Percentiles rank a stretch among this genome's conserved stretches.
phyloP scores from a whole-genome alignment of 2,888 invertebrate genomes.

The Ypsolopha scabrella region DNA sequence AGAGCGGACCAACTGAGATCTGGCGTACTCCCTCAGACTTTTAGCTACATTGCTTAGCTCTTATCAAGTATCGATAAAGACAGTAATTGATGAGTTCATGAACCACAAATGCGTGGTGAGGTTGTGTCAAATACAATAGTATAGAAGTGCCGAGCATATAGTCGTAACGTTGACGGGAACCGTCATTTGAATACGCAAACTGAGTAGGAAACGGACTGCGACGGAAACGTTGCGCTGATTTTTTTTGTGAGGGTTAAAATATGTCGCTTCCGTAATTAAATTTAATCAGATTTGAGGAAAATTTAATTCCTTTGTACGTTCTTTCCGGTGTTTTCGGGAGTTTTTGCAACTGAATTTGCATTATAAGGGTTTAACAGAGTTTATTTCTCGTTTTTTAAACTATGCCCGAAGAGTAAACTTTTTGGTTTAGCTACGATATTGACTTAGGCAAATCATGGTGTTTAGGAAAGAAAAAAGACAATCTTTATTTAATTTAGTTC shows the following conservation, averaged over 20 bases:
- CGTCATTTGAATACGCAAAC: constrained; percentile 6
- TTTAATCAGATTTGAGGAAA: background rate
- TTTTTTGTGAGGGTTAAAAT: background rate
- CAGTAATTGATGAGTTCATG: background rate
- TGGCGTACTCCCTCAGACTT: too few relatives aligned
- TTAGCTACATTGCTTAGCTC: too few relatives aligned
- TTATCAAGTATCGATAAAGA: background rate
- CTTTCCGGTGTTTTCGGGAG: too few relatives aligned
- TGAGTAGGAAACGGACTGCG: background rate
- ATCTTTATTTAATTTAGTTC: too few relatives aligned
- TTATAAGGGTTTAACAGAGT: too few relatives aligned
- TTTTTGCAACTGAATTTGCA: too few relatives aligned
- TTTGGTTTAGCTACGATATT: too few relatives aligned
- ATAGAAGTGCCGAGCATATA: background rate
- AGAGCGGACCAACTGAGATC: too few relatives aligned
- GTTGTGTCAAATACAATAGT: background rate
- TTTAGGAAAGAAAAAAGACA: too few relatives aligned
- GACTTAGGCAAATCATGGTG: too few relatives aligned
- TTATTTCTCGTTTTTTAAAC: too few relatives aligned
- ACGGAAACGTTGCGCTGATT: constrained; percentile 1
- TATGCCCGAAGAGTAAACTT: too few relatives aligned
- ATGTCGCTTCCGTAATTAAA: background rate
- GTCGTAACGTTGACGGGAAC: background rate
- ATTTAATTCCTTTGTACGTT: background rate
- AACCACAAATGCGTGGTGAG: background rate